Percentiles rank a stretch among this genome's conserved stretches.
Conservation (phyloP, 2,888 invertebrate species). For the Lordiphosa fenestrarum region DNA sequence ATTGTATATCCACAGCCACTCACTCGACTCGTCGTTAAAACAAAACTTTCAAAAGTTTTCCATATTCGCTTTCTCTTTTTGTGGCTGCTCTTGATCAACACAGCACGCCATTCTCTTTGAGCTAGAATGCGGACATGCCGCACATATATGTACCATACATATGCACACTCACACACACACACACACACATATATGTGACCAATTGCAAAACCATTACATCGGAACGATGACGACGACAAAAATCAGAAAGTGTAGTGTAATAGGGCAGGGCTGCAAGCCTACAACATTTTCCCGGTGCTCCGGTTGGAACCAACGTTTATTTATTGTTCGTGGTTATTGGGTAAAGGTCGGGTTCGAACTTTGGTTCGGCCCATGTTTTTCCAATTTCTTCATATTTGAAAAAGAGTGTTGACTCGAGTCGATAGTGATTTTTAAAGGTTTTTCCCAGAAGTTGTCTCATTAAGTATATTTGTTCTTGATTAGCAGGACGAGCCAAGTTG, state of each 20-base stretch:
- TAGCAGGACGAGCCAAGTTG: too few relatives aligned
- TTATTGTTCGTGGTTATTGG: too few relatives aligned
- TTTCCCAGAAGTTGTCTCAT: too few relatives aligned
- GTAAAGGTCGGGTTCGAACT: too few relatives aligned
- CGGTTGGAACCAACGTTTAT: too few relatives aligned
- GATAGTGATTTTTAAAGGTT: too few relatives aligned
- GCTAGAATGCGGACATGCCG: conserved; percentile 10
- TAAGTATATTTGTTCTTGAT: too few relatives aligned
- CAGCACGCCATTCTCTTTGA: conserved; percentile 3
- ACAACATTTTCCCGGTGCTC: too few relatives aligned
- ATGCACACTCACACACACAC: too few relatives aligned
- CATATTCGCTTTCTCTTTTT: conserved; percentile 35
- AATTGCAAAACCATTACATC: conserved; percentile 41
- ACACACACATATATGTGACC: conserved; percentile 8
- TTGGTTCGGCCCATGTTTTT: too few relatives aligned
- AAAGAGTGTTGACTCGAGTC: too few relatives aligned
- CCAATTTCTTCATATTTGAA: too few relatives aligned
- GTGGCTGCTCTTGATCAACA: conserved; percentile 26
- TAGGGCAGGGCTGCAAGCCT: conserved; percentile 3
- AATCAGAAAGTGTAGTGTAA: conserved; percentile 58
- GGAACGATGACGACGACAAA: conserved; percentile 46
- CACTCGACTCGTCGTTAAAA: conserved; percentile 4
- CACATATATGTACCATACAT: background rate
- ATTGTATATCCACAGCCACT: conserved; percentile 12
- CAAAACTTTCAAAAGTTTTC: conserved; percentile 34